Evolutionary conservation across 2,888 invertebrate species (phyloP), one percentile per base, ranked within the genome.

Genomic region (Thereva unica): DNA sequence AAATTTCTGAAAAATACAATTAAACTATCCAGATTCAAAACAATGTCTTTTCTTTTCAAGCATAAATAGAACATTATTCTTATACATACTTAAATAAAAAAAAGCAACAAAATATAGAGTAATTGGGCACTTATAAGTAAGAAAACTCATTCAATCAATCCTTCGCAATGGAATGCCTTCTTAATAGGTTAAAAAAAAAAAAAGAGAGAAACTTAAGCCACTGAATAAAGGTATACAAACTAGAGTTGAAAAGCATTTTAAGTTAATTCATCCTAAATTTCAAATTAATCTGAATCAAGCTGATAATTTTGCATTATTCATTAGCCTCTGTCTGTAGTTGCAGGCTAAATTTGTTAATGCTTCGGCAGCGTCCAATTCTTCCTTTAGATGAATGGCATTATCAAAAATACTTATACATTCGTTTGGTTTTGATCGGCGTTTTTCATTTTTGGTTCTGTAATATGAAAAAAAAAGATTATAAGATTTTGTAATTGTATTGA

Each of bases 281-380:
- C 23, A 23, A 23, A 23, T 23, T 23, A 23, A 23, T 23, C 23
- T 23, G 23, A 23, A 12, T 47, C 34, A 59, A 35, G 12, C 37
- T 38, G 59, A 50, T n/a, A 47, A 34, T 37, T 66, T 66, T 37
- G 37, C 40, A 49, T 73, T 68, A 63, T 78, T 76, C 56, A 78
- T 70, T 72, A 78, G 75, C 63, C 78, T 76, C 68, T 78, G 78
- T 40, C 79, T 73, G 69, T 76, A 80, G 71, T 81, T 80, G 37
- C 83, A 81, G 2, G 89, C 89, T 69, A 91, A 78, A 63, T 86
- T 85, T 1, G 90, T 89, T 5, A 91, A 80, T 0, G 90, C 89
- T 70, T 90, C 89, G 0, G 90, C 90, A 0, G 90, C 90, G 75
- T 90, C 90, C 34, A 91, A 83, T 76, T 91, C 90, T 75, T 90